phyloP scores from a whole-genome alignment of 2,113 vertebrate genomes.

The zebrafish (Danio rerio) region DNA sequence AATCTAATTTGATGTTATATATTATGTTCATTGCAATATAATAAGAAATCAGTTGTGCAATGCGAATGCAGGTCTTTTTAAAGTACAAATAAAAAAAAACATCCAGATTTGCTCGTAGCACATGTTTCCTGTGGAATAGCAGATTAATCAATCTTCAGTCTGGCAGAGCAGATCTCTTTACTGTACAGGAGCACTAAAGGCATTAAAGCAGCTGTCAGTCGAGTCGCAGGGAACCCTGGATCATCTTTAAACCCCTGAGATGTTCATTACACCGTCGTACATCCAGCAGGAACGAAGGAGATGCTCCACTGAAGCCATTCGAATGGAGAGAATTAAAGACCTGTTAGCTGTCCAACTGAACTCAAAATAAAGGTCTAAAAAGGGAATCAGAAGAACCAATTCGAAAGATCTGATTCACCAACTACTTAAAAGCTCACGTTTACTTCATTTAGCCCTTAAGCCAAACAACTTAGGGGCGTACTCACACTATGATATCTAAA shows the following conservation, averaged over 20 bases:
- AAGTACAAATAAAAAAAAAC: not conserved
- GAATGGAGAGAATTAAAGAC: slow-evolving; percentile 6
- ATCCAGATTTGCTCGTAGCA: not conserved
- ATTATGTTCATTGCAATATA: too few species aligned
- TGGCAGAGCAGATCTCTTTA: slow-evolving; percentile 75
- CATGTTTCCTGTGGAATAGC: slow-evolving; percentile 56
- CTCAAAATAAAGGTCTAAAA: not conserved
- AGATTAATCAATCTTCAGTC: not conserved
- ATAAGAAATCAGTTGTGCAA: too few species aligned
- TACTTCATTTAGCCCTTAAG: not conserved
- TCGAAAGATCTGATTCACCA: not conserved
- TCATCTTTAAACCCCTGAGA: slow-evolving; percentile 90
- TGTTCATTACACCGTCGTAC: slow-evolving; percentile 84
- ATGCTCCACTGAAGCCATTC: slow-evolving; percentile 66
- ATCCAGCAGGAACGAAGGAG: slow-evolving; percentile 73
- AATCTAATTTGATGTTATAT: too few species aligned
- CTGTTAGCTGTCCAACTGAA: not conserved
- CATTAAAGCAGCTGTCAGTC: slow-evolving; percentile 86
- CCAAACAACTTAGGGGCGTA: too few species aligned
- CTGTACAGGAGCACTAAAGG: slow-evolving; percentile 74
- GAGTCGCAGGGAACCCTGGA: slow-evolving; percentile 82
- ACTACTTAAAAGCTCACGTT: not conserved
- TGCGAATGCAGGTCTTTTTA: too few species aligned
- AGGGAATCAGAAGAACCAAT: not conserved
- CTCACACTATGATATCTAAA: too few species aligned